Base-by-base conservation (phyloP, 1,140 invertebrate genomes). In the Cydia amplana region DNA sequence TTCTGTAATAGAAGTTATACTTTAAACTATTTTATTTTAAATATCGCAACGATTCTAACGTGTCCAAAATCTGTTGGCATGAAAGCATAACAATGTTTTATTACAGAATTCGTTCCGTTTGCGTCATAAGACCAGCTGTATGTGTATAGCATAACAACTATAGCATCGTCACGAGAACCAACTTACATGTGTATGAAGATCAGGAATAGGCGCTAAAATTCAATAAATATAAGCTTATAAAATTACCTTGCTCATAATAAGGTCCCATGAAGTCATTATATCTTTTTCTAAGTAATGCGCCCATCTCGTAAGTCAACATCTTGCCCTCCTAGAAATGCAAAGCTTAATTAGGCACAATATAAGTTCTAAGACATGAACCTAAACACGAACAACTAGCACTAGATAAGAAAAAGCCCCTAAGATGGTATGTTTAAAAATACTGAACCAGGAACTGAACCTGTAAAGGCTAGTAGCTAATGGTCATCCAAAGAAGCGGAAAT, bases 281-380 rank as follows among this genome's bases (percentile, higher is more conserved):
- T 84, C 93, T 90, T 74, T 93, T 92, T 79, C 94, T 93, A 79
- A 95, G 87, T 90, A 94, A 93, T 83, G 89, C 87, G 75, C 95
- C 94, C 80, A 95, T 94, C 85, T 93, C 93, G 82, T 93, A 95
- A 77, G 94, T 94, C 36, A 94, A 86, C 86, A 94, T 91, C 86
- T 95, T 95, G 63, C 94, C 94, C 84, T 93, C 87, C 94, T 95
- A 86, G 40, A 51, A 90, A 90, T 72, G 73, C 32, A 65, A 78
- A 60, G 12, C 5, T 18, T 2, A 1, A 55, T 18, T 12, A 46
- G 10, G 4, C 2, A 46, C 43, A 49, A 16, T 49, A 55, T 18
- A 18, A 55, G n/a, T 55, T 18, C 51, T 18, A 55, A 18, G n/a
- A 55, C n/a, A n/a, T 18, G 51, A 5, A 16, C 46, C 3, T 49